These are phyloP conservation scores for Amphiura filiformis DNA, from an alignment of 35 echinoderm and acorn worm genomes.

Conservation along the genomic window DNA sequence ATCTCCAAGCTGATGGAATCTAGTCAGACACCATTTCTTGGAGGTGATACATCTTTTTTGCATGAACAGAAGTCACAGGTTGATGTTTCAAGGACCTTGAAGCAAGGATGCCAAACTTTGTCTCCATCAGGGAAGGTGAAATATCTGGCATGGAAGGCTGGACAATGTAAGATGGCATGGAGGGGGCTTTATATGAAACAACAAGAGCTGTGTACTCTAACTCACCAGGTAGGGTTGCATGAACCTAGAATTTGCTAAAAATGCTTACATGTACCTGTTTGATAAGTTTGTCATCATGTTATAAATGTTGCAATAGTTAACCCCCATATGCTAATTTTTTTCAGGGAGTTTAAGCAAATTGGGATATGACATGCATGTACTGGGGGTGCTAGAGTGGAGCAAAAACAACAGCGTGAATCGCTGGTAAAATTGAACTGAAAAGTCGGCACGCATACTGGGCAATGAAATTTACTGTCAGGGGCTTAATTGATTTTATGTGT, in stretches of 20 bases:
- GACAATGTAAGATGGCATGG: conserved; percentile 26
- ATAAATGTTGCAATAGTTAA: background rate
- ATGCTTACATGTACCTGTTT: too few species aligned
- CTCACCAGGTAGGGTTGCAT: conserved; percentile 3
- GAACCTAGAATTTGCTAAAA: background rate
- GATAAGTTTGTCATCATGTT: too few species aligned
- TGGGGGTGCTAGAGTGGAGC: background rate
- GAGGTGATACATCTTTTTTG: background rate
- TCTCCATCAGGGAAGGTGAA: background rate
- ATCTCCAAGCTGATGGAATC: background rate
- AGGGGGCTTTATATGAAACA: conserved; percentile 31
- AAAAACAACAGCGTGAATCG: background rate
- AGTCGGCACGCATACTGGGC: too few species aligned
- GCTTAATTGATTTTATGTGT: too few species aligned
- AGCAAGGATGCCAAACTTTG: background rate
- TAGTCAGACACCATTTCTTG: background rate
- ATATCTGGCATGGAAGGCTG: conserved; percentile 40
- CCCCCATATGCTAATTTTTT: background rate
- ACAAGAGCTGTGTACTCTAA: conserved; percentile 29
- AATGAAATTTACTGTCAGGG: too few species aligned
- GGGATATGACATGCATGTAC: background rate
- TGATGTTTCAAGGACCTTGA: background rate
- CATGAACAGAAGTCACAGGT: background rate
- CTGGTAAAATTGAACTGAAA: too few species aligned
- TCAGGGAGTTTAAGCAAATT: background rate